Evolutionary conservation across 1,140 invertebrate genomes (phyloP).

Genomic region (Atta colombica): DNA sequence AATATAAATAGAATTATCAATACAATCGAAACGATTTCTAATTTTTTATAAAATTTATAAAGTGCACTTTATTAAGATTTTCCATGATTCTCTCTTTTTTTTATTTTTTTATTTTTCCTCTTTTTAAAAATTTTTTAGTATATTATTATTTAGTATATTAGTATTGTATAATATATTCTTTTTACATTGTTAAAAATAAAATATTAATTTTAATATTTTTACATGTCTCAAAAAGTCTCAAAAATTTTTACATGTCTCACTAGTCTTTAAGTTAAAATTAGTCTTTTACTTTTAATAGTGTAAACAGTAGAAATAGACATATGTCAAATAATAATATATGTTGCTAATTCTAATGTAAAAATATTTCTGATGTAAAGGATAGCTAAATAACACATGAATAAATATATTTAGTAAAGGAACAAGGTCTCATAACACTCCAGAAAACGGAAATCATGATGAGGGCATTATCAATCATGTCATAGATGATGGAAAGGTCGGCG

Average conservation of each 20-base stretch:
- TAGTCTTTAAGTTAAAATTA: no score
- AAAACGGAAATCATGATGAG: conserved; percentile 35
- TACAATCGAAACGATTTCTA: background rate
- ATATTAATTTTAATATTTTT: no score
- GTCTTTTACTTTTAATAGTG: no score
- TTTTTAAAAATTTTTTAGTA: background rate
- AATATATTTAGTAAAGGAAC: background rate
- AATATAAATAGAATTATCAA: background rate
- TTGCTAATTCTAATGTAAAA: background rate
- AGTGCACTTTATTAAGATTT: background rate
- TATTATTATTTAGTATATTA: background rate
- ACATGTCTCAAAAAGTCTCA: no score
- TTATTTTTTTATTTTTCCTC: background rate
- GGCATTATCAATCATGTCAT: conserved; percentile 33
- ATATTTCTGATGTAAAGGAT: background rate
- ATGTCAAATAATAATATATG: background rate
- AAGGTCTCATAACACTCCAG: background rate
- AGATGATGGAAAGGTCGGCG: conserved; percentile 28
- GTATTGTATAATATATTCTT: background rate
- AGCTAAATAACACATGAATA: background rate
- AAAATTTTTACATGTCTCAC: no score
- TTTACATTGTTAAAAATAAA: no score
- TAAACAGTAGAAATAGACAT: background rate
- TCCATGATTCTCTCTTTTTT: background rate
- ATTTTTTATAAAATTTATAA: background rate